A percentile compares a stretch with the other conserved stretches of the same genome.
These are phyloP conservation scores for Euphydryas editha DNA, from an alignment of 2,888 invertebrate species.

Conservation along the genomic window DNA sequence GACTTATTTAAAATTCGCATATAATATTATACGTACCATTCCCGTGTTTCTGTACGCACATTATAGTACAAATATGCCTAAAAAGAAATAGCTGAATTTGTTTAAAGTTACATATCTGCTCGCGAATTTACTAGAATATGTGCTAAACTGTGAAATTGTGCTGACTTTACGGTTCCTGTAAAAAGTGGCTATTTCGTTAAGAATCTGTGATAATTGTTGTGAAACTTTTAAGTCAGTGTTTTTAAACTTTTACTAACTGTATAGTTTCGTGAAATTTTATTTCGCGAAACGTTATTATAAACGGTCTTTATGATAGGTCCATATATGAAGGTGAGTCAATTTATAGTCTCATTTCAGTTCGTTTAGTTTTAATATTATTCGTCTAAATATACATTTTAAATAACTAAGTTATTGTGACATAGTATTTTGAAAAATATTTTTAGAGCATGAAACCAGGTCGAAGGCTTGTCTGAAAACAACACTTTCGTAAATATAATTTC, in stretches of 20 bases:
- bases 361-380: constrained; percentile 17
- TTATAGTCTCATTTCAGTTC: constrained; percentile 41
- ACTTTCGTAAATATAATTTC: neutral
- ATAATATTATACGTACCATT: constrained; percentile 38
- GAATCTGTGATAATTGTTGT: constrained; percentile 73
- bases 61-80: constrained; percentile 66
- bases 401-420: constrained; percentile 17
- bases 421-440: constrained; percentile 25
- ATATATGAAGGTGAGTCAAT: constrained; percentile 80
- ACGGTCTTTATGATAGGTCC: constrained; percentile 82
- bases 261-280: constrained; percentile 77
- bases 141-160: constrained; percentile 65
- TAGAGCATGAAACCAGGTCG: constrained; percentile 34
- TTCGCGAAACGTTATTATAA: constrained; percentile 75
- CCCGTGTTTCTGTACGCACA: constrained; percentile 46
- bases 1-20: constrained; percentile 60
- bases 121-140: constrained; percentile 45
- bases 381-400: constrained; percentile 22
- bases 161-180: constrained; percentile 61
- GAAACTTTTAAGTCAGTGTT: constrained; percentile 53
- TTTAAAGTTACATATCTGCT: constrained; percentile 34
- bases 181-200: constrained; percentile 59
- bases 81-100: constrained; percentile 67
- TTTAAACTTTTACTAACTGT: constrained; percentile 61
- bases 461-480: constrained; percentile 16